Base-by-base conservation (phyloP, 2,888 invertebrate species). In the Pollenia angustigena region DNA sequence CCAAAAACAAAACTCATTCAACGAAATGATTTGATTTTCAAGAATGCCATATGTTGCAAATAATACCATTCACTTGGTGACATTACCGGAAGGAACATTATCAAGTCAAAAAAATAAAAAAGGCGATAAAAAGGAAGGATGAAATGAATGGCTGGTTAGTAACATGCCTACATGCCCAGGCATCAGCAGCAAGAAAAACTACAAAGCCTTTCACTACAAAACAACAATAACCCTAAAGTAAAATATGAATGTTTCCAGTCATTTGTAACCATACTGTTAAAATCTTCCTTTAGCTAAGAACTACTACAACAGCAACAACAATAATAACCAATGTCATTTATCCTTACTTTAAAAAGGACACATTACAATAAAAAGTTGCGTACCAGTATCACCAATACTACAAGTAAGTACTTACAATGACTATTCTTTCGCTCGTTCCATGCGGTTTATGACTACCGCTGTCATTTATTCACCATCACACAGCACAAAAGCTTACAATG, bases 1-100 rank as follows among this genome's bases (percentile, higher is more conserved):
- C 56, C 12, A 58, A 66, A 82, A 78, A 72, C 9, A 23, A 44
- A n/a, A 71, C 44, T 89, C 91, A 91, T 86, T 91, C 91, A 91
- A 90, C 90, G 89, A 90, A 91, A 91, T 91, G 91, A 92, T 91
- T 91, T 92, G 91, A 92, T 91, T 87, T 90, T 90, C 90, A 90
- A 90, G 90, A 85, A 87, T 89, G 86, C 91, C 91, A 91, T 91
- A 91, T 91, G 91, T 89, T 92, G 91, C 88, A 81, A 88, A 89
- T 87, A 87, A 87, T 81, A 78, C 44, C 74, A 81, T 87, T 84
- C 84, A 69, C 87, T 87, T 58, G 72, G 84, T 85, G 81, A 87
- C 74, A 81, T 74, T 81, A 78, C 84, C 84, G 84, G 78, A 84
- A 78, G 84, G 87, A 81, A 84, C 84, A 81, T 78, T 81, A 87